Evolutionary conservation across 2,113 vertebrate genomes (phyloP).

Genomic region (Castor canadensis): DNA sequence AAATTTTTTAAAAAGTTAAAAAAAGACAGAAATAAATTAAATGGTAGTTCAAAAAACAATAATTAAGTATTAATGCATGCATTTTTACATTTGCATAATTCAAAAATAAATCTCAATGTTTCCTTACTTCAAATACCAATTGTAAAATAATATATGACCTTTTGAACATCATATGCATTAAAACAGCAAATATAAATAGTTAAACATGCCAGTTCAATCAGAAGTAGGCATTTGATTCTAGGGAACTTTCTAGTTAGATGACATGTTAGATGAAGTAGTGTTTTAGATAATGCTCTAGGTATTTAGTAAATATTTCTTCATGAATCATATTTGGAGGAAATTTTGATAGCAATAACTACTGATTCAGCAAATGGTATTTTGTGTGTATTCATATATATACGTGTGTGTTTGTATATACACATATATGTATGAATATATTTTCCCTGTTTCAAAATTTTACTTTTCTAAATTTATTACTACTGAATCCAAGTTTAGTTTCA

Average conservation of each 20-base stretch:
- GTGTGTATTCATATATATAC: not conserved
- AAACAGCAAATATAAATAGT: not conserved
- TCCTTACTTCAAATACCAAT: not conserved
- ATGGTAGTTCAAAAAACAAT: not conserved
- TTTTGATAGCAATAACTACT: not conserved
- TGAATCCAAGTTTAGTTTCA: constrained; percentile 46
- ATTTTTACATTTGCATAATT: not conserved
- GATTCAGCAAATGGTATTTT: not conserved
- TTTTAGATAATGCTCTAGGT: not conserved
- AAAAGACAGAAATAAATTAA: not conserved
- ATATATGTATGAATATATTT: not conserved
- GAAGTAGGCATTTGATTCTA: not conserved
- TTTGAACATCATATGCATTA: not conserved
- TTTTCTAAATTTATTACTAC: not conserved
- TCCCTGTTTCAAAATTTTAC: not conserved
- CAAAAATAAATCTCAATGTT: not conserved
- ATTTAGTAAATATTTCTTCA: not conserved
- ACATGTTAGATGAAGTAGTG: constrained; percentile 2
- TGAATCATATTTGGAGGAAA: not conserved
- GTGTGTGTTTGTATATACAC: not conserved
- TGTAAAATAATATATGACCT: not conserved
- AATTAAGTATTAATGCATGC: not conserved
- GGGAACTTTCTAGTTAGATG: not conserved
- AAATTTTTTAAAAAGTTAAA: too few relatives aligned
- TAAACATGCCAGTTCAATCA: not conserved